Evolutionary conservation across 2,888 invertebrate genomes (phyloP).

Genomic region (Cactoblastis cactorum): DNA sequence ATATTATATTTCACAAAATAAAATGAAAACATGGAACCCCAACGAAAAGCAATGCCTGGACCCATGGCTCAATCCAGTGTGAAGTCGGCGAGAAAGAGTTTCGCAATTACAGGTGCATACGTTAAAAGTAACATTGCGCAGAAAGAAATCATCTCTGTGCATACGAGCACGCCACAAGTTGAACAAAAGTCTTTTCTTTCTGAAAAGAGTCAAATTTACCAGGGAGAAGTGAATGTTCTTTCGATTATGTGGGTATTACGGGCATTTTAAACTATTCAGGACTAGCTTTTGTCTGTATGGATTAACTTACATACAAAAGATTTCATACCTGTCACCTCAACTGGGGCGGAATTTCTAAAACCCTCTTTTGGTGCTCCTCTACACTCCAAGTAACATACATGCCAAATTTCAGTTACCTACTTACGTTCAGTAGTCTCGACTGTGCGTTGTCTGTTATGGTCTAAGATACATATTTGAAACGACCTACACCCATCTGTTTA

Average conservation of each 20-base stretch:
- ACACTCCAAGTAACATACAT: too few species aligned
- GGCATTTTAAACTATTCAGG: not conserved
- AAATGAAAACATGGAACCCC: slow-evolving; percentile 47
- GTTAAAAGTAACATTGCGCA: slow-evolving; percentile 34
- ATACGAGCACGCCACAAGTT: slow-evolving; percentile 54
- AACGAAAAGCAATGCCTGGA: slow-evolving; percentile 49
- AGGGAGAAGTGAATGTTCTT: slow-evolving; percentile 62
- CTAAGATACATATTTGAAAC: too few species aligned
- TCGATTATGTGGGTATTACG: slow-evolving; percentile 54
- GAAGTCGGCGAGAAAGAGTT: slow-evolving; percentile 48
- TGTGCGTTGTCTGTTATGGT: too few species aligned
- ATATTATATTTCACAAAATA: not conserved
- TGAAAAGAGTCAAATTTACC: slow-evolving; percentile 58
- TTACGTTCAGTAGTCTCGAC: too few species aligned
- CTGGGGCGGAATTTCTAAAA: too few species aligned
- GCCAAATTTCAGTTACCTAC: too few species aligned
- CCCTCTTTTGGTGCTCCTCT: too few species aligned
- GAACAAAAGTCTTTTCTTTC: slow-evolving; percentile 46
- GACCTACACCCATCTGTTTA: too few species aligned
- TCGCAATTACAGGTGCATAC: slow-evolving; percentile 38
- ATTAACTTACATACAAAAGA: too few species aligned
- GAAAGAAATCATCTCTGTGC: slow-evolving; percentile 58
- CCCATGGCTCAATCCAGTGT: slow-evolving; percentile 53
- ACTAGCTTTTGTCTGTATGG: too few species aligned
- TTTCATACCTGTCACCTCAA: too few species aligned